A percentile compares a stretch with the other conserved stretches of the same genome.
These are phyloP conservation scores for Sander lucioperca DNA, from an alignment of 2,113 vertebrate species.

Conservation along the genomic window DNA sequence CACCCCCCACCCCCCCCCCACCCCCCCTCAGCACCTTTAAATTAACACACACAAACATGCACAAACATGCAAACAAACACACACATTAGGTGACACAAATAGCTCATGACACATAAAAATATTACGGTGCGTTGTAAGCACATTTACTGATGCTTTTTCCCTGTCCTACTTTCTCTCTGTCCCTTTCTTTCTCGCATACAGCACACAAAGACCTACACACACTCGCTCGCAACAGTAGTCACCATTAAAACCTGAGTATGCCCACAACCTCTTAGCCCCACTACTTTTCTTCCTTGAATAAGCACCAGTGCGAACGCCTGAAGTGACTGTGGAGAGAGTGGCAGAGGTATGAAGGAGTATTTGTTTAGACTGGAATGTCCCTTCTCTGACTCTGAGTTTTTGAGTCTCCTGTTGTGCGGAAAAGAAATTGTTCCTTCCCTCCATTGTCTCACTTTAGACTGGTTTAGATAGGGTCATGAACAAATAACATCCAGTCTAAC, in stretches of 20 bases:
- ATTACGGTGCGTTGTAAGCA: conserved; percentile 75
- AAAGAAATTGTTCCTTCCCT: conserved; percentile 61
- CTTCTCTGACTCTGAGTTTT: conserved; percentile 27
- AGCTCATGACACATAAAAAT: conserved; percentile 75
- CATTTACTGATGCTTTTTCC: conserved; percentile 64
- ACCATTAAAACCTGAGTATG: conserved; percentile 62
- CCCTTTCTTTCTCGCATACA: conserved; percentile 28
- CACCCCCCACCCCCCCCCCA: conserved; percentile 21
- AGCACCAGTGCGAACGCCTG: conserved; percentile 55
- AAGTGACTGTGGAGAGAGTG: conserved; percentile 58
- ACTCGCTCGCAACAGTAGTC: conserved; percentile 53
- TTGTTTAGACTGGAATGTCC: conserved; percentile 72
- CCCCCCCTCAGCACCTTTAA: conserved; percentile 38
- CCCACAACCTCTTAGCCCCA: conserved; percentile 71
- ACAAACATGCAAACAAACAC: conserved; percentile 34
- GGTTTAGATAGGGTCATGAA: conserved; percentile 12
- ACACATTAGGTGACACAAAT: conserved; percentile 76
- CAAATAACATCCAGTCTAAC: conserved; percentile 35
- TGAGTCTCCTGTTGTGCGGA: conserved; percentile 49
- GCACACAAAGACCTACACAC: conserved; percentile 31
- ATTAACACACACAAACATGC: conserved; percentile 15
- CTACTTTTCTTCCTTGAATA: conserved; percentile 64
- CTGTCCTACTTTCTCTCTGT: conserved; percentile 69
- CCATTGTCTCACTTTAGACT: conserved; percentile 60
- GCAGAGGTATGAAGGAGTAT: conserved; percentile 47